Evolutionary conservation across 1,140 invertebrate genomes (phyloP).

Genomic region (Drosophila triauraria): DNA sequence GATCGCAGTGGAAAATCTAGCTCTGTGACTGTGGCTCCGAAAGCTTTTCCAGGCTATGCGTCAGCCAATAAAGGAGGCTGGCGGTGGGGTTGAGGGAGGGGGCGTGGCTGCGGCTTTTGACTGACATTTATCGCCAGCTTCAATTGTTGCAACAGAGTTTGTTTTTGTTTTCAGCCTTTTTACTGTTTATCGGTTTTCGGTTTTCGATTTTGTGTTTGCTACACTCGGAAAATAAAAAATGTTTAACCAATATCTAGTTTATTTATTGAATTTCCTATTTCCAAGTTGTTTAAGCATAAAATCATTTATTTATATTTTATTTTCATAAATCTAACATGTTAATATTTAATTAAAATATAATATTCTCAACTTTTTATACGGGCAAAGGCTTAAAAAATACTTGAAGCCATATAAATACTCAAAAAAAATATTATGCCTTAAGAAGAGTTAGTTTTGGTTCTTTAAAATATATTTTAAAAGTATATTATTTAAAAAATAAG

Average conservation of each 20-base stretch:
- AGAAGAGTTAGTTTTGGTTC: background rate
- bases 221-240: background rate
- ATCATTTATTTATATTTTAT: too few relatives aligned
- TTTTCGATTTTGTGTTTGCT: conserved; percentile 29
- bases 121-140: conserved; percentile 80
- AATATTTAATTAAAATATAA: too few relatives aligned
- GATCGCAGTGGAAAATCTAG: conserved; percentile 73
- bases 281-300: too few relatives aligned
- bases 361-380: too few relatives aligned
- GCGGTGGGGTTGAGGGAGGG: conserved; percentile 6
- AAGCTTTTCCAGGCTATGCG: conserved; percentile 64
- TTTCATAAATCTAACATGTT: too few relatives aligned
- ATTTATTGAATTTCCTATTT: too few relatives aligned
- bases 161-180: conserved; percentile 35
- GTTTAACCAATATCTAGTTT: too few relatives aligned
- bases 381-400: background rate
- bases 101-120: conserved; percentile 68
- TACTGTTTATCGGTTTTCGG: conserved; percentile 30
- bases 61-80: conserved; percentile 44
- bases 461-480: rapidly evolving
- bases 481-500: too few relatives aligned
- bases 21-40: conserved; percentile 20
- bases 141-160: conserved; percentile 66
- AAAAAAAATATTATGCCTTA: rapidly evolving
- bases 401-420: background rate